phyloP scores from a whole-genome alignment of 2,888 invertebrate species.

The Rhamphomyia laevipes region DNA sequence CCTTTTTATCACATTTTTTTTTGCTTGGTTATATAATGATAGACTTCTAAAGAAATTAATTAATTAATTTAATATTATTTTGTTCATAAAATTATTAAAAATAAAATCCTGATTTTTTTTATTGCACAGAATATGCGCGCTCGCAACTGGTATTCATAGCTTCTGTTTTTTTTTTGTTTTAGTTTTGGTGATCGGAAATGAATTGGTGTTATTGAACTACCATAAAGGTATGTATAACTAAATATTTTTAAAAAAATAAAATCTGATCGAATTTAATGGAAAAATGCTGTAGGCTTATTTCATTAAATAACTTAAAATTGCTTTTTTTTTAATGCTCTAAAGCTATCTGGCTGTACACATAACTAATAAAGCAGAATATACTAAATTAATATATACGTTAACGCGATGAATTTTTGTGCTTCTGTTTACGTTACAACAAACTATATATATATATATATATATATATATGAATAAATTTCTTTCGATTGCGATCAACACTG shows the following conservation, averaged over 20 bases:
- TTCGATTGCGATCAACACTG: too few relatives aligned
- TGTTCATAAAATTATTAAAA: not conserved
- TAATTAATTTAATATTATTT: too few relatives aligned
- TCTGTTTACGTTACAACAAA: slow-evolving; percentile 12
- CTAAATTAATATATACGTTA: slow-evolving; percentile 2
- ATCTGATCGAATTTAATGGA: not conserved
- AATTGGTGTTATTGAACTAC: too few relatives aligned
- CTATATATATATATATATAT: not conserved
- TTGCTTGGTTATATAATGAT: too few relatives aligned
- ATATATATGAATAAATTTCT: not conserved
- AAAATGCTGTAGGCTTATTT: slow-evolving; percentile 5
- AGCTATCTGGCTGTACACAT: not conserved
- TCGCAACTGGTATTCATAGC: not conserved
- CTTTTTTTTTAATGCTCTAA: not conserved
- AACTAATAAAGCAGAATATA: not conserved
- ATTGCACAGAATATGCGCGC: not conserved
- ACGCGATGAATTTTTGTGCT: slow-evolving; percentile 6
- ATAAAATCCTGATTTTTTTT: not conserved
- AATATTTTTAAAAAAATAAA: not conserved
- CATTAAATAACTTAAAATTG: slow-evolving; percentile 8
- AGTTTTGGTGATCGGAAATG: not conserved
- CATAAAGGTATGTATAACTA: not conserved
- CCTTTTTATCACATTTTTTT: too few relatives aligned
- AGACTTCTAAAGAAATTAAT: too few relatives aligned
- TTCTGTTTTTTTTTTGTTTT: not conserved